These are phyloP conservation scores for Campopleginae sp. DNA, from an alignment of 2,888 invertebrate species.

Conservation along the genomic window DNA sequence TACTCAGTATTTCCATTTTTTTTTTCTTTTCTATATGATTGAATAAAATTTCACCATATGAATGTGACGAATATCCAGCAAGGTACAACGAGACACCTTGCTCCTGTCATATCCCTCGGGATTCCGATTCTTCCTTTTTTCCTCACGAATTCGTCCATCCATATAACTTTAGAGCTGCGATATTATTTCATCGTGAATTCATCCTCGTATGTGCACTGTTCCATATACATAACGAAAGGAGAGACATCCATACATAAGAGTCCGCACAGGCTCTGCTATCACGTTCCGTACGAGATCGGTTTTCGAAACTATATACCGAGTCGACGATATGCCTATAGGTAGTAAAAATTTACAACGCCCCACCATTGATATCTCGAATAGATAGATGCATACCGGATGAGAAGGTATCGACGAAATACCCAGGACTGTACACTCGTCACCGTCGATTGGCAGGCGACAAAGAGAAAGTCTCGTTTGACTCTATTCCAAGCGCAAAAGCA, in stretches of 20 bases:
- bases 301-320: constrained; percentile 12
- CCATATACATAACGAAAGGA: constrained; percentile 1
- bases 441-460: not conserved
- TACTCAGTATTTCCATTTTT: not conserved
- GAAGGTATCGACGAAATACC: constrained; percentile 12
- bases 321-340: constrained; percentile 19
- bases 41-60: constrained; percentile 7
- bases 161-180: constrained; percentile 57
- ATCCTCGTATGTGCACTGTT: not conserved
- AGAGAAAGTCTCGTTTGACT: not conserved
- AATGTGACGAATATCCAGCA: not conserved
- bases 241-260: constrained; percentile 16
- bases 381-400: constrained; percentile 7
- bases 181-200: constrained; percentile 71
- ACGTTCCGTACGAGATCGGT: constrained; percentile 24
- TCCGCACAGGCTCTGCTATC: not conserved
- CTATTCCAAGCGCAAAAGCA: not conserved
- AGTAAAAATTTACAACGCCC: constrained; percentile 12
- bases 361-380: not conserved
- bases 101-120: not conserved
- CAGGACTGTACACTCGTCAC: constrained; percentile 1
- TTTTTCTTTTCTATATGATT: not conserved
- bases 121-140: not conserved
- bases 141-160: not conserved
- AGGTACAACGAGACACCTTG: not conserved